Conservation (phyloP, 2,113 vertebrate genomes). For the Dinomys branickii region DNA sequence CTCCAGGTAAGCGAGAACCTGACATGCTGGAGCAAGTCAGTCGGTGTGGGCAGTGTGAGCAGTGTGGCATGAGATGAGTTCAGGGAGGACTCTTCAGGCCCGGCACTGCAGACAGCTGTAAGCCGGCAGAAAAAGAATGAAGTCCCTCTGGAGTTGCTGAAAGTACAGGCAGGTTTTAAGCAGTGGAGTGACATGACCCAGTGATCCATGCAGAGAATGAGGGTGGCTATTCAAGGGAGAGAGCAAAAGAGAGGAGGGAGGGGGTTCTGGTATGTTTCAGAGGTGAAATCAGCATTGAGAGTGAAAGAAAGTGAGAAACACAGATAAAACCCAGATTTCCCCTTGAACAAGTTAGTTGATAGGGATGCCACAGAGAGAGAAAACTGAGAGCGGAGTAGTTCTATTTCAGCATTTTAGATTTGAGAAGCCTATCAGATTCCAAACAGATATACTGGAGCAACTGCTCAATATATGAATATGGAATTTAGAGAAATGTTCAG, state of each 20-base stretch:
- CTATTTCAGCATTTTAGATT: neutral
- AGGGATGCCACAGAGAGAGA: neutral
- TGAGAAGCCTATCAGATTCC: neutral
- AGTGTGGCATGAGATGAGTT: neutral
- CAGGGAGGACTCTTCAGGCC: neutral
- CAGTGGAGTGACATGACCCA: neutral
- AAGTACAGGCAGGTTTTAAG: neutral
- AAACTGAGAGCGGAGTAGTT: neutral
- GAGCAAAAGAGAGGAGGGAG: rapidly evolving
- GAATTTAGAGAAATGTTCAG: neutral
- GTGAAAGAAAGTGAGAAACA: neutral
- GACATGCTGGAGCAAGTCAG: neutral
- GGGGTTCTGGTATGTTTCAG: neutral
- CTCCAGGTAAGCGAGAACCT: neutral
- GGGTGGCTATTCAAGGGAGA: neutral
- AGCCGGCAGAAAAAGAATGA: neutral
- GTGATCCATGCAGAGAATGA: neutral
- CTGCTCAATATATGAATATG: neutral
- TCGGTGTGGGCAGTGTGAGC: neutral
- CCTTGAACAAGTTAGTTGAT: neutral
- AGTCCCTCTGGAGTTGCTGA: neutral
- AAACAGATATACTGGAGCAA: neutral
- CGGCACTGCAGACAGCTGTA: neutral
- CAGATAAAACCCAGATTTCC: neutral
- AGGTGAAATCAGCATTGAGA: neutral